These are phyloP conservation scores for Riptortus pedestris DNA, from an alignment of 1,140 invertebrate species.

Conservation along the genomic window DNA sequence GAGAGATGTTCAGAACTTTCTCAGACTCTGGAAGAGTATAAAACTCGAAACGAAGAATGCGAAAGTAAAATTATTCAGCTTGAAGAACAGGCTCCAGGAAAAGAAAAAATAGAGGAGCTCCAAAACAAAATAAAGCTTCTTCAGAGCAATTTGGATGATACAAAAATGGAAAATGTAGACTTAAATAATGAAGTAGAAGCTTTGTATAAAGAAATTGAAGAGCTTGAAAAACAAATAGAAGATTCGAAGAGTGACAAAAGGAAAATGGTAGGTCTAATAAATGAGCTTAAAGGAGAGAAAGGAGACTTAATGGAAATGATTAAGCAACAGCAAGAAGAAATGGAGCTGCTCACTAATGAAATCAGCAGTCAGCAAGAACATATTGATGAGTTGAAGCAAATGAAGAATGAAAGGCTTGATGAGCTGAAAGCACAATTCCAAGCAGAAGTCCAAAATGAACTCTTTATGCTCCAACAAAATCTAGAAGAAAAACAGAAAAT, in stretches of 20 bases:
- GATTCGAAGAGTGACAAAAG: conserved; percentile 3
- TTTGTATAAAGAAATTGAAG: background rate
- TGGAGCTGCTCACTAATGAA: conserved; percentile 17
- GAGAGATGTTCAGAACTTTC: conserved; percentile 27
- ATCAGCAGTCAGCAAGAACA: conserved; percentile 22
- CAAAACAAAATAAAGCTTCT: conserved; percentile 13
- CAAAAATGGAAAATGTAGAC: conserved; percentile 17
- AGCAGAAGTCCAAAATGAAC: conserved; percentile 7
- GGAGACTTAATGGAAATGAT: conserved; percentile 21
- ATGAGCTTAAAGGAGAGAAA: conserved; percentile 19
- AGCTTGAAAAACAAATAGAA: conserved; percentile 7
- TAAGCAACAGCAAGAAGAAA: conserved; percentile 22
- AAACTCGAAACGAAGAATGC: conserved; percentile 5
- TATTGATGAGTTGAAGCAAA: conserved; percentile 24
- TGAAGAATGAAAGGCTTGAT: conserved; percentile 21
- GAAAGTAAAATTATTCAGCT: background rate
- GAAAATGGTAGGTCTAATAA: background rate
- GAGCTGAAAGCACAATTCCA: conserved; percentile 19
- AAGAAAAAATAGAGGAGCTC: conserved; percentile 1
- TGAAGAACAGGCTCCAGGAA: background rate
- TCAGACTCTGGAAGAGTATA: background rate
- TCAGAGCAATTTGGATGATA: conserved; percentile 11
- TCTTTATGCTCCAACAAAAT: conserved; percentile 9
- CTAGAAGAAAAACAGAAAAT: conserved; percentile 25
- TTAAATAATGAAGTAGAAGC: conserved; percentile 2